phyloP scores from a whole-genome alignment of 2,888 invertebrate genomes.

The Exocentrus adspersus region DNA sequence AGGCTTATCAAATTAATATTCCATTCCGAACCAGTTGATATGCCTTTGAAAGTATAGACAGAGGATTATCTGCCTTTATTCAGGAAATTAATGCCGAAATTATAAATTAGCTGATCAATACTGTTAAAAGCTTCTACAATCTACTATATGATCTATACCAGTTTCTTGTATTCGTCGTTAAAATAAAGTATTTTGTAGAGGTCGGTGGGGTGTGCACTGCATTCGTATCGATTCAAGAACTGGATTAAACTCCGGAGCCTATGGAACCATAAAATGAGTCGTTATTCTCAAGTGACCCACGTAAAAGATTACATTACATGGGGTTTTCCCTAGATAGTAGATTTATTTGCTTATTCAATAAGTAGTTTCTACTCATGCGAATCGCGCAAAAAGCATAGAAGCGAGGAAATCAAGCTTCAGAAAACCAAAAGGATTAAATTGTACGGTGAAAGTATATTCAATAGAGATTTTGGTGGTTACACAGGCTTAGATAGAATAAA shows the following conservation, averaged over 20 bases:
- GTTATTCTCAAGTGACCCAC: background rate
- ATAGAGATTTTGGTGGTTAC: background rate
- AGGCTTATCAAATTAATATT: background rate
- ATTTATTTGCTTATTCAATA: conserved; percentile 7
- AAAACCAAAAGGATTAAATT: background rate
- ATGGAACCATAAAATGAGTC: conserved; percentile 11
- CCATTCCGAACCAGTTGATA: background rate
- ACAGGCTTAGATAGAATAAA: background rate
- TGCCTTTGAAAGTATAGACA: background rate
- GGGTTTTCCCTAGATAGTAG: conserved; percentile 2
- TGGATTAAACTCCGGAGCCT: background rate
- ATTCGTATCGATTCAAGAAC: background rate
- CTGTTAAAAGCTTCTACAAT: too few species aligned
- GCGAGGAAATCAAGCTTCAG: background rate
- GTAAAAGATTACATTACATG: conserved; percentile 5
- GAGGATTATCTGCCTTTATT: background rate
- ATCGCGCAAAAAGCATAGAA: background rate
- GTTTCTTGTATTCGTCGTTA: too few species aligned
- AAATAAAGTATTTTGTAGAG: too few species aligned
- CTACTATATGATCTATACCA: too few species aligned
- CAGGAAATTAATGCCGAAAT: too few species aligned
- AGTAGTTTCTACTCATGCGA: conserved; percentile 1
- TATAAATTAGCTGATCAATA: too few species aligned
- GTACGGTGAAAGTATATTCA: background rate
- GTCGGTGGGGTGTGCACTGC: too few species aligned